Percentiles rank a stretch among this genome's conserved stretches.
phyloP scores from a whole-genome alignment of 2,888 invertebrate species.

The Lepidocyrtoides sp. region DNA sequence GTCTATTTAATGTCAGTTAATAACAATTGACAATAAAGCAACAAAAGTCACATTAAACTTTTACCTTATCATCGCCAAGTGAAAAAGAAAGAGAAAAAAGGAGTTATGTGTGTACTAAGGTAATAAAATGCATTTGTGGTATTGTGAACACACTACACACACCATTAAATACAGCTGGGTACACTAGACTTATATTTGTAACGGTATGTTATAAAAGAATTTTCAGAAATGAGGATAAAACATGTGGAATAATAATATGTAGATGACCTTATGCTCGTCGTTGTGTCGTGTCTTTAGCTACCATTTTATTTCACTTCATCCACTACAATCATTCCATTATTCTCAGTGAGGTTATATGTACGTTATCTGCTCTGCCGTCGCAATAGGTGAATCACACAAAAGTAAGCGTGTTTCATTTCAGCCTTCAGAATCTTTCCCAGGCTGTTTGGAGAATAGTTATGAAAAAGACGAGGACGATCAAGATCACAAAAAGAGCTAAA shows the following conservation, averaged over 20 bases:
- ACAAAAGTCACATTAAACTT: neutral
- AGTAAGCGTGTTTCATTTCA: too few relatives aligned
- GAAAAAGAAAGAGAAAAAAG: neutral
- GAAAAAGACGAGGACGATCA: too few relatives aligned
- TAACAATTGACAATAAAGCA: slow-evolving; percentile 16
- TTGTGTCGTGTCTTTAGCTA: slow-evolving; percentile 11
- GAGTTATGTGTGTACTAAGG: slow-evolving; percentile 1
- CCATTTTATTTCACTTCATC: neutral
- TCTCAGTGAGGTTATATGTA: too few relatives aligned
- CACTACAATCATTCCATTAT: too few relatives aligned
- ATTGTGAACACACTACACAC: slow-evolving; percentile 55
- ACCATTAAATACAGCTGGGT: slow-evolving; percentile 47
- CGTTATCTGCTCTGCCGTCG: too few relatives aligned
- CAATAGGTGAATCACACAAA: too few relatives aligned
- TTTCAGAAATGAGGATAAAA: slow-evolving; percentile 62
- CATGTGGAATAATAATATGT: slow-evolving; percentile 49
- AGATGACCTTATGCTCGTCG: slow-evolving; percentile 45
- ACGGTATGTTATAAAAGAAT: slow-evolving; percentile 59
- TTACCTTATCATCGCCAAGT: neutral
- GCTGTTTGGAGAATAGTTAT: too few relatives aligned
- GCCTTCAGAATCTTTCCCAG: too few relatives aligned
- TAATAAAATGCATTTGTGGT: slow-evolving; percentile 52
- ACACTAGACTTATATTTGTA: slow-evolving; percentile 34
- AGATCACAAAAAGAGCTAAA: too few relatives aligned
- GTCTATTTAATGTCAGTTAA: neutral